These are phyloP conservation scores for Prunella fulvescens DNA, from an alignment of 2,113 vertebrate genomes.

Conservation along the genomic window DNA sequence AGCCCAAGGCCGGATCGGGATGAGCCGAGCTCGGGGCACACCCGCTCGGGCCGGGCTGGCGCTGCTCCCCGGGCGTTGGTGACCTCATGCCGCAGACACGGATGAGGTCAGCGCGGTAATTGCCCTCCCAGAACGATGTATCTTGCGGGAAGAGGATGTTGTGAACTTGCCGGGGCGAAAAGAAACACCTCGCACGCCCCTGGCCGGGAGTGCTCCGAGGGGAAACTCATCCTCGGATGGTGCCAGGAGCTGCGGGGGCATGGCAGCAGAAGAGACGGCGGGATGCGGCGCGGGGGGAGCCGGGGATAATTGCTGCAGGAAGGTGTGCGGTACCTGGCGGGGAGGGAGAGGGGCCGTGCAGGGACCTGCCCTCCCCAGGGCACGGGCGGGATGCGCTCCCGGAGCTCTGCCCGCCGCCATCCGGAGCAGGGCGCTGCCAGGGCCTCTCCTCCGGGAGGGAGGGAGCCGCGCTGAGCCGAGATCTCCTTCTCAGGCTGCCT, in stretches of 20 bases:
- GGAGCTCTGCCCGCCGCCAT: background rate
- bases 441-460: background rate
- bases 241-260: background rate
- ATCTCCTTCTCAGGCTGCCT: background rate
- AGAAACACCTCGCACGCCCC: background rate
- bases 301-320: background rate
- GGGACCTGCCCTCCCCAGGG: slow-evolving; percentile 50
- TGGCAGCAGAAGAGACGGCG: slow-evolving; percentile 16
- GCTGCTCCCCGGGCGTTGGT: slow-evolving; percentile 10
- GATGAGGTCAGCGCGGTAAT: slow-evolving; percentile 44
- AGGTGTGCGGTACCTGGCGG: background rate
- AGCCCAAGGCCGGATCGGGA: accelerated
- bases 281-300: background rate
- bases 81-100: slow-evolving; percentile 59
- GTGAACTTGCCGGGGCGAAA: slow-evolving; percentile 37
- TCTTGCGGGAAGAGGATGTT: slow-evolving; percentile 60
- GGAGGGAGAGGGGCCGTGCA: background rate
- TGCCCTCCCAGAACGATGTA: slow-evolving; percentile 17
- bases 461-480: accelerated
- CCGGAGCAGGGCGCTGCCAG: background rate
- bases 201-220: background rate
- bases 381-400: background rate
- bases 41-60: background rate
- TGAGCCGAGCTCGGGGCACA: background rate
- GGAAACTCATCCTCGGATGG: background rate